Evolutionary conservation across 2,888 invertebrate species (phyloP), one percentile per base, ranked within the genome.

Genomic region (Philopedon plagiatum): DNA sequence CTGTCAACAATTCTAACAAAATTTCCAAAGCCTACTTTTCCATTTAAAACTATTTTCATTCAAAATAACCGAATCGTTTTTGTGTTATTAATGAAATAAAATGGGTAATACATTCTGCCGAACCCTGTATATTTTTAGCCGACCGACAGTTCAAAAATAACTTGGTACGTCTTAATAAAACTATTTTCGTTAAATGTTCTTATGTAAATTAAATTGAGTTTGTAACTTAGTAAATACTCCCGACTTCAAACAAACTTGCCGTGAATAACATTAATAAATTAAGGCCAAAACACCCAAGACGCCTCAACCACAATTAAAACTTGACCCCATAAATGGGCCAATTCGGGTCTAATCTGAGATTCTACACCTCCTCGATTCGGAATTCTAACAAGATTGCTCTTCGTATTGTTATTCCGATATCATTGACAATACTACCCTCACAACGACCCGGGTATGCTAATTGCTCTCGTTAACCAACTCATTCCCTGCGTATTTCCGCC

Each of bases 371-470:
- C 57, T 46, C 63, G 56, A 56, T 69, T 56, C 51, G 54, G 51
- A 37, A 56, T 62, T 69, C 62, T 44, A 49, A 64, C 70, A 63
- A 62, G 57, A 44, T 56, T 46, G 68, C 26, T 58, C 49, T 41
- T 46, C 58, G 64, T 70, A 70, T 64, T 64, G 70, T 64, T 64
- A 64, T 64, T 64, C 44, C 63, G 51, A 58, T 70, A 70, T 70
- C 63, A 63, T 41, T 61, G 63, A 64, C 56, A 63, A 64, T 70
- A 29, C 49, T 51, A 51, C 41, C 39, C 37, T 69, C 56, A 18
- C 60, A 13, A 51, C 58, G 51, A 49, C 32, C 56, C 34, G 49
- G 57, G 49, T 70, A 70, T 70, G 69, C 63, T 70, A 70, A 70
- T 70, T 64, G 49, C 51, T 18, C 56, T 64, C 64, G 51, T 70